Evolutionary conservation across 2,113 vertebrate species (phyloP).

Genomic region (Grammomys surdaster): DNA sequence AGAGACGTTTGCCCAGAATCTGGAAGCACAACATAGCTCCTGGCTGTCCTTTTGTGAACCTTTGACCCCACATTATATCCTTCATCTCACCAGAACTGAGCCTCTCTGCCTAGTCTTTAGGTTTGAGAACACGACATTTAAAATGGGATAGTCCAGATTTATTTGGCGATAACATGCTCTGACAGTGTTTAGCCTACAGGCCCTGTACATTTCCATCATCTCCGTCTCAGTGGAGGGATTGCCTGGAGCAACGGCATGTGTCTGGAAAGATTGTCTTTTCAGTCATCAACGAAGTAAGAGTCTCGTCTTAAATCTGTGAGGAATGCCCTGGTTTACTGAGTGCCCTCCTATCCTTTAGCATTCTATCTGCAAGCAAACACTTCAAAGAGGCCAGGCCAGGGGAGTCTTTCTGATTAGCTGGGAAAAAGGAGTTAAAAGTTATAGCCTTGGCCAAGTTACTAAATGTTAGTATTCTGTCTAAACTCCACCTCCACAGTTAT

Average conservation of each 20-base stretch:
- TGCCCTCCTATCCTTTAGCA: constrained; percentile 53
- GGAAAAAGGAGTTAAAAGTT: constrained; percentile 46
- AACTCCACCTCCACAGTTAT: too few relatives aligned
- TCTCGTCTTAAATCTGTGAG: constrained; percentile 66
- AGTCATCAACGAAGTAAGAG: constrained; percentile 55
- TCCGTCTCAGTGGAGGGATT: constrained; percentile 43
- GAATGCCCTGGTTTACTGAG: constrained; percentile 57
- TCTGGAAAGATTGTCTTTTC: constrained; percentile 72
- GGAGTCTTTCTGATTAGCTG: constrained; percentile 55
- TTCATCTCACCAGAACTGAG: constrained; percentile 19
- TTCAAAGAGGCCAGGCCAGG: constrained; percentile 43
- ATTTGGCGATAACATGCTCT: constrained; percentile 68
- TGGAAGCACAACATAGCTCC: neutral
- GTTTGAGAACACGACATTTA: constrained; percentile 57
- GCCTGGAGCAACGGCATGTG: constrained; percentile 63
- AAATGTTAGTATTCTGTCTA: too few relatives aligned
- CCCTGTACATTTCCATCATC: constrained; percentile 67
- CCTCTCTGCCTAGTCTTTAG: constrained; percentile 58
- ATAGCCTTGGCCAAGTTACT: constrained; percentile 23
- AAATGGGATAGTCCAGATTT: constrained; percentile 69
- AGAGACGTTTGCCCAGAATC: constrained; percentile 30
- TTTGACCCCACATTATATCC: constrained; percentile 38
- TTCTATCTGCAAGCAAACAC: constrained; percentile 53
- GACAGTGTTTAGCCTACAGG: constrained; percentile 76
- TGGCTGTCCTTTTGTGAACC: constrained; percentile 45